Evolutionary conservation across 2,888 invertebrate genomes (phyloP).

Genomic region (Ophion ventricosus): DNA sequence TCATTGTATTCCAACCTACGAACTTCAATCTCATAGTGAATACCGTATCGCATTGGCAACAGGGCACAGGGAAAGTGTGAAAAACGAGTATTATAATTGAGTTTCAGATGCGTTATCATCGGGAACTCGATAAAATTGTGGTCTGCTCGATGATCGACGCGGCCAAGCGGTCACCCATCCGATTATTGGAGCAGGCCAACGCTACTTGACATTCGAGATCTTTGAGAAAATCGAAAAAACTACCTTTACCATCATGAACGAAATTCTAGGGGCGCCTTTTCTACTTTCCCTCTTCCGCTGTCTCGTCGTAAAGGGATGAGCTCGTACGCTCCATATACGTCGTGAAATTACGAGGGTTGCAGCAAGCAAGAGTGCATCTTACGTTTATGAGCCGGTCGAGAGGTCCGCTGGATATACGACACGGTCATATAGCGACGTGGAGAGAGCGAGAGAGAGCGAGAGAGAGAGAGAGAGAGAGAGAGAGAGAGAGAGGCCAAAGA

Average conservation of each 20-base stretch:
- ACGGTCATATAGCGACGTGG: conserved; percentile 14
- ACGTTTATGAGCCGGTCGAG: conserved; percentile 55
- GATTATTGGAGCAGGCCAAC: not conserved
- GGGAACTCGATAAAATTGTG: not conserved
- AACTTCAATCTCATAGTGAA: too few species aligned
- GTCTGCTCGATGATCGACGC: not conserved
- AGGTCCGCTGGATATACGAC: conserved; percentile 38
- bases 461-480: not conserved
- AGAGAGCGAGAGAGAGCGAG: not conserved
- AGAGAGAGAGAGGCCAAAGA: not conserved
- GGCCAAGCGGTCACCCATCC: not conserved
- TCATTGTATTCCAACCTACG: too few species aligned
- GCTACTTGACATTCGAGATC: not conserved
- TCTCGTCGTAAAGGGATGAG: conserved; percentile 12
- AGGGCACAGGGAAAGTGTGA: not conserved
- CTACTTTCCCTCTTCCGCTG: not conserved
- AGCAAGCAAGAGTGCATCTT: conserved; percentile 53
- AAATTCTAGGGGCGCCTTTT: not conserved
- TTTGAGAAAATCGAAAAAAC: not conserved
- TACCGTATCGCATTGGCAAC: not conserved
- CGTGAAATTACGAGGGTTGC: conserved; percentile 51
- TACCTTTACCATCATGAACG: not conserved
- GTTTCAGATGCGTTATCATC: not conserved
- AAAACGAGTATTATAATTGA: not conserved
- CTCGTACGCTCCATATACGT: conserved; percentile 13